Evolutionary conservation across 2,888 invertebrate species (phyloP).

Genomic region (Ectobius pallidus): DNA sequence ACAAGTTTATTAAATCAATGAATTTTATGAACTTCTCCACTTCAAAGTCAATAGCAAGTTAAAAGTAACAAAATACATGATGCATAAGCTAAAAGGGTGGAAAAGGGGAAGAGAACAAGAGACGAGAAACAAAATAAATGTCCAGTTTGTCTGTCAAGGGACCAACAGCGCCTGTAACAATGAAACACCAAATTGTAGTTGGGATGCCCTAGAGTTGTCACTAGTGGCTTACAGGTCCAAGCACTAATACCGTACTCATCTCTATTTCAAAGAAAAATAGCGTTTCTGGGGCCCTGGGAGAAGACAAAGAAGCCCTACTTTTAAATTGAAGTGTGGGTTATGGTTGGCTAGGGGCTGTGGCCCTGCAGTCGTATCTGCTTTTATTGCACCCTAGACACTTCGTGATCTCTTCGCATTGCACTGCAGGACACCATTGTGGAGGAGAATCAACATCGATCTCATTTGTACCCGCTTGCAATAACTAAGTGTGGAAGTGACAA

Average conservation of each 20-base stretch:
- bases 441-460: too few species aligned
- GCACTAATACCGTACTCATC: background rate
- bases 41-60: too few species aligned
- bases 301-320: background rate
- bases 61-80: too few species aligned
- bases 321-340: conserved; percentile 24
- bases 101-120: too few species aligned
- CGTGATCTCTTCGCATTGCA: background rate
- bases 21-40: too few species aligned
- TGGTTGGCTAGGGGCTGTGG: conserved; percentile 10
- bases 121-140: background rate
- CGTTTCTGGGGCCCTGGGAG: background rate
- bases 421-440: too few species aligned
- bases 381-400: conserved; percentile 13
- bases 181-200: conserved; percentile 21
- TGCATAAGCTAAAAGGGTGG: too few species aligned
- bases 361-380: conserved; percentile 16
- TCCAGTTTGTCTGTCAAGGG: background rate
- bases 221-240: background rate
- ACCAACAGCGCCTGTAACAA: background rate
- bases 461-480: too few species aligned
- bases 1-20: too few species aligned
- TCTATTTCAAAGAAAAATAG: background rate
- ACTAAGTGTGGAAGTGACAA: too few species aligned
- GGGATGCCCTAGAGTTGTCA: background rate